Base-by-base conservation (phyloP, 2,113 vertebrate genomes). In the Promerops cafer region DNA sequence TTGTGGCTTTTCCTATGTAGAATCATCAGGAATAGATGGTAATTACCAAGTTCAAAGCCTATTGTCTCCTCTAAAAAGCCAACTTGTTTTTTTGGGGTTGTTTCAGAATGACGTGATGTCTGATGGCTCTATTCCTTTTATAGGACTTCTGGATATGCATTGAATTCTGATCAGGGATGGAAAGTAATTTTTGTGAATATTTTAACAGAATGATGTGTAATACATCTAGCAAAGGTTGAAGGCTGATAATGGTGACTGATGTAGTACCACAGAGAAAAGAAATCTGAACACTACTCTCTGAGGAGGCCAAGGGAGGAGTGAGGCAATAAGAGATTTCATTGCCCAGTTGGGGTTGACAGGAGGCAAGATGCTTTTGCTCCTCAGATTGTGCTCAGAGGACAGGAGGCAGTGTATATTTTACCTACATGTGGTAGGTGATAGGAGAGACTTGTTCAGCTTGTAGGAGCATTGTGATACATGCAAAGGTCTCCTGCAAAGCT, bases 1-100 rank as follows among this genome's bases (percentile, higher is more conserved):
- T 82, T 95, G 87, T 84, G 94, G 91, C 57, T 95, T 95, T 88
- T 90, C 75, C n/a, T 83, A 17, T 65, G 75, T 95, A 68, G 75
- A 90, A 72, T 90, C 90, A 83, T 95, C 88, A 95, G 66, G 63
- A 95, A 64, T 83, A 93, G 70, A 40, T 79, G 50, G 82, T 86
- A 88, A 83, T 94, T 92, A 94, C 63, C 27, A 61, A 80, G 66
- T 90, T 95, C 85, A 92, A 95, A 94, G 75, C 24, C 66, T 82
- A 35, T 85, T 94, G 90, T 83, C 75, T 88, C 50, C 59, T 90
- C 42, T 42, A 50, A 53, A 88, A 88, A 76, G 37, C 40, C 11
- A 1, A 50, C 50, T 89, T 79, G 66, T 13, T 57, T 90, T 92
- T 69, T 85, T 54, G 20, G 35, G 59, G 42, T 80, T 88, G 40